Evolutionary conservation across 2,797 vertebrate genomes (phyloP), one percentile per base, ranked within the genome.

Genomic region (Percopsis omiscomaycus): DNA sequence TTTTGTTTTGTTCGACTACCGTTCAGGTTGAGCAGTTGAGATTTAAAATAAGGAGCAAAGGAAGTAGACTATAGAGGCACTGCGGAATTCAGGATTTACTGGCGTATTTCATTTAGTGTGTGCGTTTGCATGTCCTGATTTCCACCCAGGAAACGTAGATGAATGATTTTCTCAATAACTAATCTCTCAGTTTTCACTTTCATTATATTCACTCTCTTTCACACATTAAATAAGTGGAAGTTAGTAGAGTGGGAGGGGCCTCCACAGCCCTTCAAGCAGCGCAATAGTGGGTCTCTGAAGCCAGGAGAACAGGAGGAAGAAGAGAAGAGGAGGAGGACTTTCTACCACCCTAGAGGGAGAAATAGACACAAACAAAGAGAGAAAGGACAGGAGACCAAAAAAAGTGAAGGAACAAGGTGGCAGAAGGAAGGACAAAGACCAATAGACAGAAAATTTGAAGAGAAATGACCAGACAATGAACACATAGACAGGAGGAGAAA

Each of bases 331-430:
- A 82, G 68, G 74, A 80, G 66, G 75, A 80, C 76, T 78, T 84
- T 88, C 80, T 91, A 91, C 73, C 80, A 57, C 73, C 91, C 91
- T 91, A 73, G 61, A 88, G 75, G 63, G 64, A 87, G 59, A 89
- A 64, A 82, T 65, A 86, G 48, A n/a, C 61, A 70, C 54, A 68
- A 88, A 81, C 2, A n/a, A 15, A 44, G 14, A 22, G 50, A 15
- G 50, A 44, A 22, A 37, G 16, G 30, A 42, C n/a, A 46, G 22
- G 16, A 58, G 15, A 58, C 12, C n/a, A 44, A 58, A 58, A 27
- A 22, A 15, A 66, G 15, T 46, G 44, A 53, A 3, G 66, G 62
- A 66, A 69, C 74, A 10, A 50, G 48, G 68, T 44, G 70, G 9
- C 14, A 57, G 69, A 28, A 32, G 28, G 44, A 51, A 6, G 52